Base-by-base conservation (phyloP, 2,888 invertebrate species). In the Itoplectis maculator region DNA sequence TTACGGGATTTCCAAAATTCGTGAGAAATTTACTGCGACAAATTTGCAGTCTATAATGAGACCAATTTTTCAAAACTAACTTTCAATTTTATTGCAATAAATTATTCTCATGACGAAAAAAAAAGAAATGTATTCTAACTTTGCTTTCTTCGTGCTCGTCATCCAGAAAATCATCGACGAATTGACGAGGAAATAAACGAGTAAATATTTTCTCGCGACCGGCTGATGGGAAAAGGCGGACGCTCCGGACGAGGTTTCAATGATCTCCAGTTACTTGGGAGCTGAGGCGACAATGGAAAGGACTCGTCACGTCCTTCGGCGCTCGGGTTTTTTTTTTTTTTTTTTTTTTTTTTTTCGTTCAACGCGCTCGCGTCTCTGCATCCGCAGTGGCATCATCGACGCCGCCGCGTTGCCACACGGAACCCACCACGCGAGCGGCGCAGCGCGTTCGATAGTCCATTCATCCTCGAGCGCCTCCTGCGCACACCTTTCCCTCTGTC, bases 381-480 rank as follows among this genome's bases (percentile, higher is more conserved):
- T n/a, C n/a, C n/a, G n/a, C 35, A 40, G 66, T 13, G 23, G 54
- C 66, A 37, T 66, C 65, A 66, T 68, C 42, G 66, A 66, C 40
- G 56, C 66, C 42, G 66, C 56, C 40, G 56, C 66, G 23, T 54
- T 42, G 29, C 42, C 7, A 35, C 7, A 35, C 29, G 23, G 35
- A 40, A 35, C 35, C 63, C 68, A 63, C 56, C 47, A 40, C 18
- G 49, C 49, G 68, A 68, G 61, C 13, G 5, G 65, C 70, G n/a
- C n/a, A n/a, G n/a, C n/a, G n/a, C n/a, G 61, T 81, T 72, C 77
- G 72, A 81, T 81, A 66, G 72, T 81, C 65, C 82, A 79, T 82
- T 82, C 82, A 79, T 82, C 66, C 79, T 74, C 74, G 65, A 47
- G 18, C 76, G 61, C 63, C 40, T 65, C 42, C 61, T 54, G 63